These are phyloP conservation scores for Lutjanus erythropterus DNA, from an alignment of 2,113 vertebrate genomes.

Conservation along the genomic window DNA sequence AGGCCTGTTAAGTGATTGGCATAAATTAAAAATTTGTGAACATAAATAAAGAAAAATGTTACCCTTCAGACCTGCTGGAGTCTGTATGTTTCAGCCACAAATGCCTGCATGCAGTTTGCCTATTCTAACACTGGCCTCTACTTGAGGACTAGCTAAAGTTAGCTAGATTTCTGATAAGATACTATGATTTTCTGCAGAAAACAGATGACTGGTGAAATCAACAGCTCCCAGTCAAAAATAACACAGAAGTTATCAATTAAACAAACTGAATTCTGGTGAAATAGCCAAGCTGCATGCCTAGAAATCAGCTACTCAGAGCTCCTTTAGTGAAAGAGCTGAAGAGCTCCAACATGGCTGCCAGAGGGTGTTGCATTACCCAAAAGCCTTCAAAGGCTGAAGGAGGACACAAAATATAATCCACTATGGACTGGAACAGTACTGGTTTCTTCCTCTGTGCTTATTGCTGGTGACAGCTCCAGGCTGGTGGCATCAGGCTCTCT, in stretches of 20 bases:
- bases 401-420: constrained; percentile 4
- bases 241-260: not conserved
- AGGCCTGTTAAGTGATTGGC: not conserved
- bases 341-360: not conserved
- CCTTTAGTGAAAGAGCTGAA: not conserved
- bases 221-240: not conserved
- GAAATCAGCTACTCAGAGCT: not conserved
- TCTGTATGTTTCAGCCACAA: constrained; percentile 12
- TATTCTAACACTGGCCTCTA: not conserved
- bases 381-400: constrained; percentile 12
- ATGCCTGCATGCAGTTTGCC: constrained; percentile 6
- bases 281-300: not conserved
- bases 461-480: not conserved
- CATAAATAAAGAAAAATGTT: not conserved
- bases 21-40: constrained; percentile 5
- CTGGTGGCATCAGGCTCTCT: not conserved
- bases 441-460: constrained; percentile 16
- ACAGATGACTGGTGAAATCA: not conserved
- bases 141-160: not conserved
- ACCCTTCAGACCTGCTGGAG: constrained; percentile 5
- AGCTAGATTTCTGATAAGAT: not conserved
- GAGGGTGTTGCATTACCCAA: not conserved
- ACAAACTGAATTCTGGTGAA: not conserved
- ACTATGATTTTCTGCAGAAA: not conserved
- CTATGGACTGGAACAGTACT: not conserved